Conservation (phyloP, 2,888 invertebrate species). For the Salpingus planirostris region DNA sequence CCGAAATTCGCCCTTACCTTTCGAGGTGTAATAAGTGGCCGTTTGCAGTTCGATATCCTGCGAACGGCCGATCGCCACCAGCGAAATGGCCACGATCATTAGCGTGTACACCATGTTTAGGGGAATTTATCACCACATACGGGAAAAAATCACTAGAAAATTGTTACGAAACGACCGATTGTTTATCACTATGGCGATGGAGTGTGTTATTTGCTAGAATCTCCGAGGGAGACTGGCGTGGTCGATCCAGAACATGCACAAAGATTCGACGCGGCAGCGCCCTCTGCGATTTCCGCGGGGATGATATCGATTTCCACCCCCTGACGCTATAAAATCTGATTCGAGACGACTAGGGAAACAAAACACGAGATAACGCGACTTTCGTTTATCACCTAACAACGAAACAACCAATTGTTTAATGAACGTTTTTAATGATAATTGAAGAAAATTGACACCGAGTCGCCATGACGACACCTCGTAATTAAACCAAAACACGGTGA, state of each 20-base stretch:
- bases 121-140: too few relatives aligned
- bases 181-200: too few relatives aligned
- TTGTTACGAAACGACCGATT: too few relatives aligned
- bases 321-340: too few relatives aligned
- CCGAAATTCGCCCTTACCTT: conserved; percentile 20
- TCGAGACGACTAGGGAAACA: too few relatives aligned
- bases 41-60: conserved; percentile 32
- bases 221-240: conserved; percentile 11
- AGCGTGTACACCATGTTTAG: conserved; percentile 11
- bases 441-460: too few relatives aligned
- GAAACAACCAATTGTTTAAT: background rate
- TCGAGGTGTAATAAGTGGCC: conserved; percentile 19
- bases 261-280: conserved; percentile 6
- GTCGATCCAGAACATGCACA: conserved; percentile 8
- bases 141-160: too few relatives aligned
- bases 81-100: conserved; percentile 10
- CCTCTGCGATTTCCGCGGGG: conserved; percentile 7
- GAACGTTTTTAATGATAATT: too few relatives aligned
- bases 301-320: too few relatives aligned
- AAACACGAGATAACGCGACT: background rate
- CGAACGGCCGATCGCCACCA: conserved; percentile 31
- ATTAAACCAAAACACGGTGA: too few relatives aligned
- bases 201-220: too few relatives aligned
- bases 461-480: too few relatives aligned
- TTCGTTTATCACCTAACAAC: background rate